Percentiles rank a stretch among this genome's conserved stretches.
Conservation (phyloP, 2,113 vertebrate genomes). For the Haemorhous mexicanus region DNA sequence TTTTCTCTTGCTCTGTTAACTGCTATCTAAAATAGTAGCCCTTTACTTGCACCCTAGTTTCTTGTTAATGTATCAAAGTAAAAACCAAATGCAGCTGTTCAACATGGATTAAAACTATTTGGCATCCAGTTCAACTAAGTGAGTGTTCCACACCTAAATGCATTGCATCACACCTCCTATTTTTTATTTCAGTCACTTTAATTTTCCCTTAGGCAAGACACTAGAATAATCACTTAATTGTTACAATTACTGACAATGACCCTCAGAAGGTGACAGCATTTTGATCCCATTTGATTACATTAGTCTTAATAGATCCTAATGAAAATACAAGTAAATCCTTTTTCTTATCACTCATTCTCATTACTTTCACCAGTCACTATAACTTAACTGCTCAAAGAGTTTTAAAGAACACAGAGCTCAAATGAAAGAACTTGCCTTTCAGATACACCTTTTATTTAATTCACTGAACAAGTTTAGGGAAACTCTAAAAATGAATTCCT, state of each 20-base stretch:
- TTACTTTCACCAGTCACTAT: neutral
- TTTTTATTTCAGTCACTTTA: neutral
- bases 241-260: neutral
- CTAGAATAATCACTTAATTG: conserved; percentile 7
- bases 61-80: neutral
- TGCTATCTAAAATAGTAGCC: neutral
- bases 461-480: neutral
- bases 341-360: neutral
- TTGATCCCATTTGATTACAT: conserved; percentile 35
- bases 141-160: neutral
- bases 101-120: neutral
- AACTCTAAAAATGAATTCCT: neutral
- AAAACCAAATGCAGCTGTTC: neutral
- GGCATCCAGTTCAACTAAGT: neutral
- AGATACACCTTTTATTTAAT: neutral
- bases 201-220: neutral
- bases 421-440: neutral
- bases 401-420: neutral
- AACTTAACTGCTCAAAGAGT: neutral
- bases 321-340: conserved; percentile 26
- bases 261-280: conserved; percentile 9
- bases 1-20: neutral
- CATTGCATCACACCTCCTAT: neutral
- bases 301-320: conserved; percentile 21
- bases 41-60: neutral